Base-by-base conservation (phyloP, 2,113 vertebrate species). In the Aldabrachelys gigantea region DNA sequence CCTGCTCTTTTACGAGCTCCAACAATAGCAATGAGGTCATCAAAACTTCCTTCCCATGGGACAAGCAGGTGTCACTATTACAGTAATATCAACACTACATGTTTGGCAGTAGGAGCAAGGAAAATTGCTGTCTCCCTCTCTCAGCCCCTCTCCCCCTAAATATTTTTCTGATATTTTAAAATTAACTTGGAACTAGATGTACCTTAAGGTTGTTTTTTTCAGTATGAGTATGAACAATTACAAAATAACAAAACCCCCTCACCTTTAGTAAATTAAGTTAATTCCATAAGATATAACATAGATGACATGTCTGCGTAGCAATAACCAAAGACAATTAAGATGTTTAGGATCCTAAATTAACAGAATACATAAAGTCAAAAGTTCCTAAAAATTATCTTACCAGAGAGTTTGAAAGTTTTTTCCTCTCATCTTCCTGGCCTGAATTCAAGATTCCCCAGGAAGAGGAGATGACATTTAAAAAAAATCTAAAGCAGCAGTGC, bases 311-410 rank as follows among this genome's bases (percentile, higher is more conserved):
- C 0, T 47, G 56, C 12, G 9, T 62, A 90, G 50, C 72, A 84
- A 76, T 41, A 38, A 14, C 75, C 41, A 25, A 47, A 89, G 22
- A 17, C 19, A 87, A n/a, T 47, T 16, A 75, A 93, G n/a, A 44
- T 0, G 0, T 9, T 25, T 47, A 78, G 13, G 11, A 78, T 80
- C 24, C 31, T 0, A 59, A 89, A 85, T 0, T 2, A 75, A 82
- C 19, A 14, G 47, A 82, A 82, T 85, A 84, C 6, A 41, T n/a
- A 21, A 38, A 72, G 21, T 44, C 11, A 75, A 75, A 21, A 21
- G 10, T 75, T 75, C n/a, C 72, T 41, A 41, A 75, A 75, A 41
- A 24, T 24, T 27, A 78, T 25, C 25, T 47, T 24, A 78, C 41
- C 27, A 44, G n/a, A 21, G 35, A 21, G 35, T 72, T 72, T 21